phyloP scores from a whole-genome alignment of 2,113 vertebrate species.

The Merops nubicus region DNA sequence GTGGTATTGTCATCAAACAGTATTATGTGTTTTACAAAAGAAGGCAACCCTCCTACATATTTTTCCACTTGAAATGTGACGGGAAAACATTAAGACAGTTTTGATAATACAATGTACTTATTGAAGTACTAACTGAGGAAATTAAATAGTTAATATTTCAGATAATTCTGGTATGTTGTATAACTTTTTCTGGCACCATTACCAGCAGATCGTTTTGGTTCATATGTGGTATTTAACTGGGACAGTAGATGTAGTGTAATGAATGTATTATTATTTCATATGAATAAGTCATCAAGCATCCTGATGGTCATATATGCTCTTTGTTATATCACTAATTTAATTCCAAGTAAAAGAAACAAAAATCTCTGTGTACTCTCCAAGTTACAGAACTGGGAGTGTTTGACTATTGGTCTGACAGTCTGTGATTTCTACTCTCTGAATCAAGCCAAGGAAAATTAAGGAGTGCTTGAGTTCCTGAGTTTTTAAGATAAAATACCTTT shows the following conservation, averaged over 20 bases:
- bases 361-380: not conserved
- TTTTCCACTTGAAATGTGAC: not conserved
- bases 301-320: not conserved
- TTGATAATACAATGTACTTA: not conserved
- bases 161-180: not conserved
- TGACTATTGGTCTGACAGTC: not conserved
- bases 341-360: not conserved
- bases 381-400: not conserved
- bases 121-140: not conserved
- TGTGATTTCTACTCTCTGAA: not conserved
- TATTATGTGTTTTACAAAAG: not conserved
- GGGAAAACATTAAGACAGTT: not conserved
- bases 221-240: not conserved
- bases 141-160: not conserved
- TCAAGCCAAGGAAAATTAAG: not conserved
- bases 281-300: not conserved
- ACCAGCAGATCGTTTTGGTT: not conserved
- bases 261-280: not conserved
- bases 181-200: not conserved
- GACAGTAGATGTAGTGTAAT: not conserved
- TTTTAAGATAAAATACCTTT: not conserved
- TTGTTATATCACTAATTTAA: not conserved
- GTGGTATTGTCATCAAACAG: not conserved
- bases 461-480: not conserved
- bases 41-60: rapidly evolving